These are phyloP conservation scores for Hofmannophila pseudospretella DNA, from an alignment of 2,888 invertebrate genomes.

Conservation along the genomic window DNA sequence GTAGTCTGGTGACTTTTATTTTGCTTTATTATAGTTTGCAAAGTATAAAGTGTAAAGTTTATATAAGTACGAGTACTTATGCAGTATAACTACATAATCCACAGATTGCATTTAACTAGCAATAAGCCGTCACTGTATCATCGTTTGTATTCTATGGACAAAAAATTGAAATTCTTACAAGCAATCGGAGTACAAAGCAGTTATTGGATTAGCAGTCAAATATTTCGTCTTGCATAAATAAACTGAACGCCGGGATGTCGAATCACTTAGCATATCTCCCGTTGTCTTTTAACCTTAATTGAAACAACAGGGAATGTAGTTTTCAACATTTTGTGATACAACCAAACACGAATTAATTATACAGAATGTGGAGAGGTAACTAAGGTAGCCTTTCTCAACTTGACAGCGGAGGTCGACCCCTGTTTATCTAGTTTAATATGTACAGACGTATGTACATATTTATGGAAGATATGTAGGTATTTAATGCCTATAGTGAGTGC, in stretches of 20 bases:
- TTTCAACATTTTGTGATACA: neutral
- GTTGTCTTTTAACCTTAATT: neutral
- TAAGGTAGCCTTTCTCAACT: neutral
- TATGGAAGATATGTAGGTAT: too few species aligned
- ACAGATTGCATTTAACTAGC: too few species aligned
- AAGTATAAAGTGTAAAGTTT: too few species aligned
- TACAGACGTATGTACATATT: too few species aligned
- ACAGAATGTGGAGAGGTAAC: too few species aligned
- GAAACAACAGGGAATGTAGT: neutral
- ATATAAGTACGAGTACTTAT: too few species aligned
- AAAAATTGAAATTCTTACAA: constrained; percentile 67
- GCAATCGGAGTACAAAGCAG: constrained; percentile 49
- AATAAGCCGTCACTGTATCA: too few species aligned
- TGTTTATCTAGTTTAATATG: neutral
- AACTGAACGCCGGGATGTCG: constrained; percentile 44
- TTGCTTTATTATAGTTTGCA: too few species aligned
- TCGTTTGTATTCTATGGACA: constrained; percentile 8
- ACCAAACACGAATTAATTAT: neutral
- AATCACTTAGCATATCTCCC: constrained; percentile 23
- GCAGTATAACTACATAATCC: too few species aligned
- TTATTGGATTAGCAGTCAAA: constrained; percentile 65
- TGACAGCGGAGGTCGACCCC: neutral
- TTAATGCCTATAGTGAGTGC: too few species aligned
- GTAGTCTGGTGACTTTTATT: too few species aligned
- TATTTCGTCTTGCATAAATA: constrained; percentile 58